These are phyloP conservation scores for Sesamia inferens DNA, from an alignment of 2,888 invertebrate species.

Conservation along the genomic window DNA sequence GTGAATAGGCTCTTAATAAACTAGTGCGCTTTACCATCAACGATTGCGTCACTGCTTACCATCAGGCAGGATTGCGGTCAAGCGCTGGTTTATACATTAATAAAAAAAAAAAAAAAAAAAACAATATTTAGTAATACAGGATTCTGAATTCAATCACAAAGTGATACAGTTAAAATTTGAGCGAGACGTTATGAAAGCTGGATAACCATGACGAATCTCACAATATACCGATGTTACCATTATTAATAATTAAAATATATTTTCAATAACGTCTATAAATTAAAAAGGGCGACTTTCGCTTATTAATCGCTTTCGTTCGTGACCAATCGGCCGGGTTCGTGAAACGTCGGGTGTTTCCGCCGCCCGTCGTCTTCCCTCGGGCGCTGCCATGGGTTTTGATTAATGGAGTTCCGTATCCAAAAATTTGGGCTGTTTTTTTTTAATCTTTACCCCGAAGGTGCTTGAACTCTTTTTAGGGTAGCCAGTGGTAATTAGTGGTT, in stretches of 20 bases:
- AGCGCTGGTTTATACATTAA: no score
- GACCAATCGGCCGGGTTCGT: slow-evolving; percentile 66
- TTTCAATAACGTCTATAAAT: slow-evolving; percentile 75
- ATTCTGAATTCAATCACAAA: slow-evolving; percentile 36
- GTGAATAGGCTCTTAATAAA: no score
- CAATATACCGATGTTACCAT: slow-evolving; percentile 66
- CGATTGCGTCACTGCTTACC: no score
- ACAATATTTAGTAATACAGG: slow-evolving; percentile 11
- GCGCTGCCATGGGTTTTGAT: slow-evolving; percentile 77
- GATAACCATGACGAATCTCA: slow-evolving; percentile 57
- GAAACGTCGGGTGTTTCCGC: slow-evolving; percentile 62
- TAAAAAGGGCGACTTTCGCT: slow-evolving; percentile 72
- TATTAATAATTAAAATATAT: slow-evolving; percentile 77
- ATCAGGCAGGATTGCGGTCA: no score
- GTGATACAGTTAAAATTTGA: slow-evolving; percentile 32
- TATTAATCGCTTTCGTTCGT: slow-evolving; percentile 68
- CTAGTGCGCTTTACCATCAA: no score
- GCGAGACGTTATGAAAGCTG: slow-evolving; percentile 44
- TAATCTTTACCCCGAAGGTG: slow-evolving; percentile 72
- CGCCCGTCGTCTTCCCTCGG: slow-evolving; percentile 67
- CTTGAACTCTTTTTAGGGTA: slow-evolving; percentile 78
- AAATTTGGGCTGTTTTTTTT: slow-evolving; percentile 70
- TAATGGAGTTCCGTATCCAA: slow-evolving; percentile 80
- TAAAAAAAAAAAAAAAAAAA: no score
- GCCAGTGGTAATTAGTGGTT: slow-evolving; percentile 74